These are phyloP conservation scores for Amaurobius ferox DNA, from an alignment of 2,888 invertebrate genomes.

Conservation along the genomic window DNA sequence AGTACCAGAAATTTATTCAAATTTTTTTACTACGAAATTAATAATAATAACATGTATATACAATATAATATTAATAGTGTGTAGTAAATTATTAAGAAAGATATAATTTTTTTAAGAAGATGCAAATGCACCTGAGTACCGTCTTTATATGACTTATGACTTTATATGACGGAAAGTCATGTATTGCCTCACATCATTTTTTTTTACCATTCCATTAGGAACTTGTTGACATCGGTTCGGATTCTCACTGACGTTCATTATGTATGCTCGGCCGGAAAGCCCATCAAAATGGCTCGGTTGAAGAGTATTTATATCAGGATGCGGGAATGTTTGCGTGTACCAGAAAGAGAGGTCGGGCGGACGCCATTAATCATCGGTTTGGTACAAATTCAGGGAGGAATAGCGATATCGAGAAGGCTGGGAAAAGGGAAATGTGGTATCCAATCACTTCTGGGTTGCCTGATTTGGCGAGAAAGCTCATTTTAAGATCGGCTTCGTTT, in stretches of 20 bases:
- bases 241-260: constrained; percentile 16
- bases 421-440: constrained; percentile 30
- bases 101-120: too few species aligned
- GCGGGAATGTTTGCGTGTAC: constrained; percentile 7
- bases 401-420: constrained; percentile 41
- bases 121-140: too few species aligned
- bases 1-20: too few species aligned
- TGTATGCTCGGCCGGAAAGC: constrained; percentile 23
- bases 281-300: constrained; percentile 10
- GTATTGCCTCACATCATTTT: too few species aligned
- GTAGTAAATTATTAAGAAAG: too few species aligned
- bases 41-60: too few species aligned
- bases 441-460: background rate
- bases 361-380: constrained; percentile 56
- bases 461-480: constrained; percentile 19
- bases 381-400: constrained; percentile 60
- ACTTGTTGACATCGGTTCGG: constrained; percentile 22
- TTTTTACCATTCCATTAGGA: too few species aligned
- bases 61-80: too few species aligned
- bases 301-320: constrained; percentile 27
- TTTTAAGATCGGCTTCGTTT: too few species aligned
- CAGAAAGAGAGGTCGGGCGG: constrained; percentile 44
- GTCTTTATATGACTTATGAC: too few species aligned
- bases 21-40: too few species aligned
- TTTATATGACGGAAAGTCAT: too few species aligned